Evolutionary conservation across 2,797 vertebrate species (phyloP).

Genomic region (Fistularia tabacaria): DNA sequence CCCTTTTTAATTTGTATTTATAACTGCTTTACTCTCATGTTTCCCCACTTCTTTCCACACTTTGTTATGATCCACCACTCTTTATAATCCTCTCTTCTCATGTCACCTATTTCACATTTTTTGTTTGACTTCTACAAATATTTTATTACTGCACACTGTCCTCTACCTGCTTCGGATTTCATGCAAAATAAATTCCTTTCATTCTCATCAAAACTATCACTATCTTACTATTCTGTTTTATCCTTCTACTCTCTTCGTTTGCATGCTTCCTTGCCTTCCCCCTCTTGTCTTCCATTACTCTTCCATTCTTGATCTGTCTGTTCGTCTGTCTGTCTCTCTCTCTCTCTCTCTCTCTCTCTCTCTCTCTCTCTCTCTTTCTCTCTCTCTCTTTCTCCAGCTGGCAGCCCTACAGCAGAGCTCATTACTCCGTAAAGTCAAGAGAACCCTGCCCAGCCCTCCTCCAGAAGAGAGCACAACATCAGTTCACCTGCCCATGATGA

Average conservation of each 20-base stretch:
- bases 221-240: conserved; percentile 16
- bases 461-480: conserved; percentile 84
- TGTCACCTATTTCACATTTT: too few species aligned
- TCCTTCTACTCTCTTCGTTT: conserved; percentile 8
- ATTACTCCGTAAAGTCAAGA: conserved; percentile 94
- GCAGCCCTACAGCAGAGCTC: conserved; percentile 90
- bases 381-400: conserved; percentile 79
- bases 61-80: background rate
- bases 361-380: conserved; percentile 28
- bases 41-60: background rate
- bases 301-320: conserved; percentile 6
- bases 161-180: background rate
- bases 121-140: conserved; percentile 7
- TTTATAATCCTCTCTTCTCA: background rate
- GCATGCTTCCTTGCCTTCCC: conserved; percentile 24
- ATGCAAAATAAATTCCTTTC: conserved; percentile 1
- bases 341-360: conserved; percentile 14
- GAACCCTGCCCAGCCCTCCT: conserved; percentile 97
- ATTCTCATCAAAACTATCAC: conserved; percentile 6
- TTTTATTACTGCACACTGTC: background rate
- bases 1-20: background rate
- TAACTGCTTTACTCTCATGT: background rate
- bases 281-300: conserved; percentile 21
- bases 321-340: background rate
- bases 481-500: conserved; percentile 84